phyloP scores from a whole-genome alignment of 2,888 invertebrate genomes.

The Acronicta alni region DNA sequence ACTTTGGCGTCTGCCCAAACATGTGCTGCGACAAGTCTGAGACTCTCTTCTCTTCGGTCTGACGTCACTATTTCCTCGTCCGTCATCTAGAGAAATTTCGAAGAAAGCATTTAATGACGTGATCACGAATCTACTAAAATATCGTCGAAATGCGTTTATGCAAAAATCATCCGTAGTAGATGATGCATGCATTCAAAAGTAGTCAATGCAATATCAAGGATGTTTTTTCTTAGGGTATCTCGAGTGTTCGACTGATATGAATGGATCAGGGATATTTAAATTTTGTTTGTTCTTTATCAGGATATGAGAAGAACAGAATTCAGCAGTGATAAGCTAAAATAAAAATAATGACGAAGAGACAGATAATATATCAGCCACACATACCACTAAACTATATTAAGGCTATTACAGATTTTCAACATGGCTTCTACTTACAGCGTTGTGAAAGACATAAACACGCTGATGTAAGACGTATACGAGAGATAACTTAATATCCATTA shows the following conservation, averaged over 20 bases:
- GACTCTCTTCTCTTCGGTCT: constrained; percentile 11
- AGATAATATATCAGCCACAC: not conserved
- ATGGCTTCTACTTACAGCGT: not conserved
- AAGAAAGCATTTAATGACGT: not conserved
- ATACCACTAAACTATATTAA: not conserved
- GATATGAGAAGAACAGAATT: too few relatives aligned
- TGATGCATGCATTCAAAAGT: not conserved
- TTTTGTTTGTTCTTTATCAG: too few relatives aligned
- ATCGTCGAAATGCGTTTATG: not conserved
- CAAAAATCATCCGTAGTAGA: too few relatives aligned
- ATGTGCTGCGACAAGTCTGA: constrained; percentile 54
- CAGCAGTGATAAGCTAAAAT: too few relatives aligned
- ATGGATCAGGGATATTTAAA: too few relatives aligned
- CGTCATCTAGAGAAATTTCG: not conserved
- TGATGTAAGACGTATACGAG: constrained; percentile 7
- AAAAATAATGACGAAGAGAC: too few relatives aligned
- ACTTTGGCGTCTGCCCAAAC: constrained; percentile 73
- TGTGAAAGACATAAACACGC: constrained; percentile 4
- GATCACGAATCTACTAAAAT: not conserved
- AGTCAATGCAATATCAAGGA: not conserved
- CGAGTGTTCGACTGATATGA: too few relatives aligned
- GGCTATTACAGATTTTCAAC: constrained; percentile 12
- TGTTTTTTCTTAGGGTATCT: not conserved
- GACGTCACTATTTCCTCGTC: constrained; percentile 11
- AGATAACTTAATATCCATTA: constrained; percentile 9